Base-by-base conservation (phyloP, 2,113 vertebrate species). In the Trogon melanurus region DNA sequence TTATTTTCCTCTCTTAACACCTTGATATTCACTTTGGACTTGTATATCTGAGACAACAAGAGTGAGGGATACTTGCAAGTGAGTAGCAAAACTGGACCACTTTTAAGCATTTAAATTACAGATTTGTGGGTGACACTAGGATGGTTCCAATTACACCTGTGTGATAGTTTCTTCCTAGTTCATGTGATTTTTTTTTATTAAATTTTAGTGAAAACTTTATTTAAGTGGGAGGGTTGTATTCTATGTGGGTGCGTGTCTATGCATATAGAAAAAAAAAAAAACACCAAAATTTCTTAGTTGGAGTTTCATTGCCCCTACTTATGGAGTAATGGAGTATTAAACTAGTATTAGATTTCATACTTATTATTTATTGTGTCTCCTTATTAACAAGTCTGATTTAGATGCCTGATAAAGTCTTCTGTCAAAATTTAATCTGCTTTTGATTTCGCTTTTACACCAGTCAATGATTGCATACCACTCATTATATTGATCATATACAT, bases 351-450 rank as follows among this genome's bases (percentile, higher is more conserved):
- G n/a, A 76, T 95, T 95, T 76, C 66, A 83, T 78, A 56, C 27
- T 25, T 79, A 6, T 72, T 85, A 96, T 79, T 91, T 89, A 93
- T 88, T 80, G 38, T 86, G 10, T 27, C 64, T 93, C 62, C 83
- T 8, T 92, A 61, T 70, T 95, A 90, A 82, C 80, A 91, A 91
- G 78, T 79, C 65, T 74, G 54, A 95, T 72, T 88, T 88, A 91
- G 80, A 18, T 19, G 1, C 19, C 73, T 15, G 29, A 65, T 88
- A 91, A 74, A 88, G 27, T 21, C 30, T 91, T 85, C 38, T 36
- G 61, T 92, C 32, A 84, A 94, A 95, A 64, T 13, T 66, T 87
- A 84, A 89, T 89, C 41, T 88, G 32, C 30, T 93, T 92, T 75
- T 87, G 13, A 95, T 82, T 93, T 96, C 27, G 36, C 3, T 73